Conservation (phyloP, 64 coral and sea anemone species). For the Actinia tenebrosa region DNA sequence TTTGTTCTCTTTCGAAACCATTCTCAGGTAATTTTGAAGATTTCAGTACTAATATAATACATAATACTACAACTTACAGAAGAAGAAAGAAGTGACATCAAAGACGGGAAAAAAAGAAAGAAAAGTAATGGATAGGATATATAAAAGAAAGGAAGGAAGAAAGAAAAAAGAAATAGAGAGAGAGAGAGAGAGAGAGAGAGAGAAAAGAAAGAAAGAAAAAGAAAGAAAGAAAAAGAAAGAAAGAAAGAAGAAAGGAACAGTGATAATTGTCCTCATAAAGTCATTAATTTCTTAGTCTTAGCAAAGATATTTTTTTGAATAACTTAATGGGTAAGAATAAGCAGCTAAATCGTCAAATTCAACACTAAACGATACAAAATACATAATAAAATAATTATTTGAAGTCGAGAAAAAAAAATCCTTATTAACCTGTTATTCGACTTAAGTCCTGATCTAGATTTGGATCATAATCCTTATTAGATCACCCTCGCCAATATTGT, state of each 20-base stretch:
- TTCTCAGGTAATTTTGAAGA: too few relatives aligned
- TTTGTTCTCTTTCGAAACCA: too few relatives aligned
- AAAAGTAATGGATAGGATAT: too few relatives aligned
- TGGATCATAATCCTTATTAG: background rate
- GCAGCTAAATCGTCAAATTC: background rate
- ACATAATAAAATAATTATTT: background rate
- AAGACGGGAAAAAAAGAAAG: too few relatives aligned
- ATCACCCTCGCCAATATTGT: constrained; percentile 1
- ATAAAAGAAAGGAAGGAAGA: too few relatives aligned
- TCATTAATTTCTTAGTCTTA: background rate
- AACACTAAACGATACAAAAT: background rate
- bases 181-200: too few relatives aligned
- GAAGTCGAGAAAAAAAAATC: background rate
- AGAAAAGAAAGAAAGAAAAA: too few relatives aligned
- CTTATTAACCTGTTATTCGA: background rate
- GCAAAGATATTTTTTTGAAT: background rate
- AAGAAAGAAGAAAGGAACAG: background rate
- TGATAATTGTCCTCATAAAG: too few relatives aligned
- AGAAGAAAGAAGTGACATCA: too few relatives aligned
- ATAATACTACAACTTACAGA: too few relatives aligned
- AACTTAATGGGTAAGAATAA: background rate
- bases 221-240: background rate
- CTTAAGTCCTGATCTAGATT: background rate
- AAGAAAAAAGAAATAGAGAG: too few relatives aligned
- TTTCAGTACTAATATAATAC: too few relatives aligned